These are phyloP conservation scores for Denticeps clupeoides DNA, from an alignment of 2,797 vertebrate genomes.

Conservation along the genomic window DNA sequence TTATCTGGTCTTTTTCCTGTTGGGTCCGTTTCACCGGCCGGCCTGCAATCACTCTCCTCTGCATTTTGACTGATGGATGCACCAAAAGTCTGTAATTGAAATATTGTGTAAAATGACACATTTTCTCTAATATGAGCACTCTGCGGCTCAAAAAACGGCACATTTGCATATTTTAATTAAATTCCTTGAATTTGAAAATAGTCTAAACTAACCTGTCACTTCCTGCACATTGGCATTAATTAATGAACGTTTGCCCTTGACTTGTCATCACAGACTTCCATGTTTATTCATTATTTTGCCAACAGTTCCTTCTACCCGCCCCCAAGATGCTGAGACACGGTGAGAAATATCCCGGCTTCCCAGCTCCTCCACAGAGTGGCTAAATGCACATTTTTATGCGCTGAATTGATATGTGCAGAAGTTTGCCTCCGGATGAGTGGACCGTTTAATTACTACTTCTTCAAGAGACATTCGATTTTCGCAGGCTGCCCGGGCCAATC, in stretches of 20 bases:
- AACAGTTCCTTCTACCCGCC: conserved; percentile 14
- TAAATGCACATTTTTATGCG: conserved; percentile 14
- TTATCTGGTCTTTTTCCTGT: background rate
- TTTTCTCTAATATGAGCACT: conserved; percentile 48
- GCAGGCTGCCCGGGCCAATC: conserved; percentile 40
- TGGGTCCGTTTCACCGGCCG: background rate
- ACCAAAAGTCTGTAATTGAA: conserved; percentile 41
- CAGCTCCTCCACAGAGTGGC: conserved; percentile 17
- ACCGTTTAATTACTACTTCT: conserved; percentile 33
- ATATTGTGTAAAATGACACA: conserved; percentile 44
- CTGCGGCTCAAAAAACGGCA: conserved; percentile 45
- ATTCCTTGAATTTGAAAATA: conserved; percentile 39
- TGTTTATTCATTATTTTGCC: conserved; percentile 43
- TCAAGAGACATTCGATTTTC: conserved; percentile 33
- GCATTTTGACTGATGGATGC: conserved; percentile 23
- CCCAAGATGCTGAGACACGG: too few relatives aligned
- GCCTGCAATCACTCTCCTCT: background rate
- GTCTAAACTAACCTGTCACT: conserved; percentile 49
- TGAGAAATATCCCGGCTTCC: background rate
- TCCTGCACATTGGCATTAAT: conserved; percentile 41
- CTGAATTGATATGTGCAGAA: conserved; percentile 2
- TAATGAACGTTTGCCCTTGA: conserved; percentile 47
- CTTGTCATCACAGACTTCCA: conserved; percentile 39
- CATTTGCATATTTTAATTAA: conserved; percentile 70
- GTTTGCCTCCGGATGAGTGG: conserved; percentile 5